Base-by-base conservation (phyloP, 2,797 vertebrate genomes). In the Urocyon cinereoargenteus region DNA sequence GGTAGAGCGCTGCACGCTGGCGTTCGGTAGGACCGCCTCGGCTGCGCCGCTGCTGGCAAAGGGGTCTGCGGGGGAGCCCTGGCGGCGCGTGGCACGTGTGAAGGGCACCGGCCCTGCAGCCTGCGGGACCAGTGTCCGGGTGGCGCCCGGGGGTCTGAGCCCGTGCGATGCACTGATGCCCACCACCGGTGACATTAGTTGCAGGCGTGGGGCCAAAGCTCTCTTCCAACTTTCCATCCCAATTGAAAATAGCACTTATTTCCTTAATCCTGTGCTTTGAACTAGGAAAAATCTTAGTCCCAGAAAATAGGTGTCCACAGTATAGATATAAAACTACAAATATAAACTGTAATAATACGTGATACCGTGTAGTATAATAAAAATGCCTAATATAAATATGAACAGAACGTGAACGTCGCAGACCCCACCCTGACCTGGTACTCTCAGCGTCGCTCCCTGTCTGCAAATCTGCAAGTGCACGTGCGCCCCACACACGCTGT, bases 391-490 rank as follows among this genome's bases (percentile, higher is more conserved):
- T 34, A 34, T 11, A 34, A 19, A 21, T 34, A 21, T 7, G 40
- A 45, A 45, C 40, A 45, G 61, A 72, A 49, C 73, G 62, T 34
- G 53, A 72, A 62, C 68, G 26, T 45, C 45, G 66, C 26, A 70
- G 84, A 28, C 3, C 12, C 21, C 55, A 62, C 28, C 78, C 51
- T 51, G n/a, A n/a, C 14, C 16, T 91, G 61, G 86, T 55, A 19
- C n/a, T 84, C 34, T 22, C 12, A 55, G 49, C 10, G 4, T 7
- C 3, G 40, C 40, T 40, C 40, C 6, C 62, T 57, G 18, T 68
- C 86, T 49, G 19, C 45, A 91, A 53, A 53, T 31, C 7, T 22
- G 3, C 0, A 2, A 9, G 1, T 28, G 1, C 12, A 0, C 0
- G 3, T 10, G 16, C 2, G 0, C 18, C 8, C 12, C 59, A 36